Base-by-base conservation (phyloP, 2,113 vertebrate species). In the Pandion haliaetus region DNA sequence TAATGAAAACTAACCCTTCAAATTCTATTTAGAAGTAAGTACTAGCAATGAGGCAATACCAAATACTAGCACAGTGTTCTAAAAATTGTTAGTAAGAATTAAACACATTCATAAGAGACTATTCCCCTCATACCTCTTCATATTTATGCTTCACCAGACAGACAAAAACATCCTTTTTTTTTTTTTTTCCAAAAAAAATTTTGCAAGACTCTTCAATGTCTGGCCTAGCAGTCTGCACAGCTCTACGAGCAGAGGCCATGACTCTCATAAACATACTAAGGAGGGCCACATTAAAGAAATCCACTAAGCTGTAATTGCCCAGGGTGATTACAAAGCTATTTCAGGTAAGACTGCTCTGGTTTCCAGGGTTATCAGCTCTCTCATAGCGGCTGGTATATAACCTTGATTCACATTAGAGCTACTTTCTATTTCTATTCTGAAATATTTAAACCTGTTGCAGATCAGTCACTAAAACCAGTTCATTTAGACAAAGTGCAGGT, bases 161-260 rank as follows among this genome's bases (percentile, higher is more conserved):
- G 25, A 50, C 2, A 49, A 82, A 86, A 79, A 7, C 4, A 36
- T 23, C 10, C 8, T 12, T 36, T 31, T n/a, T 44, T 12, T 38
- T 44, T 10, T 34, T 20, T 5, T 0, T 2, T 3, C 9, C 14
- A 2, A 1, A 1, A 5, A 13, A 36, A 3, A 21, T 15, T 82
- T 80, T 83, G 3, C 32, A 59, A 32, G 12, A 25, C 2, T 79
- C 14, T 71, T 79, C 31, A 34, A 4, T 42, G 6, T 42, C 26
- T 29, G 25, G 18, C 38, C 13, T 29, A 57, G 42, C 29, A n/a
- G 31, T 55, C 36, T 24, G 34, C 24, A 36, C 8, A 47, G 8
- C 14, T 74, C 11, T 77, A 55, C 14, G 18, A 89, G 17, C 40
- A 78, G 36, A 78, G 54, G 5, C 4, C 18, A 23, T n/a, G 40